Base-by-base conservation (phyloP, 2,888 invertebrate species). In the Hipparchia semele region DNA sequence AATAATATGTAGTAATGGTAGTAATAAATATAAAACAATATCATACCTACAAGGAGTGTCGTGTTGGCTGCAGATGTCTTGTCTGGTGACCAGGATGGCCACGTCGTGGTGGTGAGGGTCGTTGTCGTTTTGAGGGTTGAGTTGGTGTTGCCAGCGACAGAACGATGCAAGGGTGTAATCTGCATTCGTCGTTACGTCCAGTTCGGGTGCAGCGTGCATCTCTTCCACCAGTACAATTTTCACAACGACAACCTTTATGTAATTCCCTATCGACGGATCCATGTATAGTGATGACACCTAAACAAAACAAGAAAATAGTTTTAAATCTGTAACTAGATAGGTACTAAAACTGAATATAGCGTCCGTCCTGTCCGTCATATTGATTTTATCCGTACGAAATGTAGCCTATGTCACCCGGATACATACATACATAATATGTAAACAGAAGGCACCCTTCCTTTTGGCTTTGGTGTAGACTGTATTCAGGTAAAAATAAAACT, bases 91-190 rank as follows among this genome's bases (percentile, higher is more conserved):
- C 65, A 98, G 94, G 78, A 98, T 96, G 60, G 98, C 98, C 6
- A 98, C 98, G 85, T 98, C 98, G 87, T 98, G 98, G 84, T 98
- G 98, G 83, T 97, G 96, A 1, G 98, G 98, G 89, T 98, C 96
- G 12, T 95, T 92, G 83, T 98, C 98, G 80, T 96, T 95, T 39
- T 94, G 94, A 2, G 96, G 96, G 87, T 98, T 98, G 75, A 96
- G 90, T 67, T 94, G 94, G 82, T 96, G 95, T 86, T 98, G 98
- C 97, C 97, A 98, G 82, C 95, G 94, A 91, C 98, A 98, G 94
- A 98, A 98, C 80, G 97, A 97, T 78, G 95, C 95, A 76, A 98
- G 94, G 10, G 98, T 97, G 77, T 95, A 94, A 84, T 98, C 98
- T 0, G 98, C 98, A 87, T 98, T 97, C 70, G 96, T 96, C 2